phyloP scores from a whole-genome alignment of 2,888 invertebrate species.

The Zygothrica quintamaculata region DNA sequence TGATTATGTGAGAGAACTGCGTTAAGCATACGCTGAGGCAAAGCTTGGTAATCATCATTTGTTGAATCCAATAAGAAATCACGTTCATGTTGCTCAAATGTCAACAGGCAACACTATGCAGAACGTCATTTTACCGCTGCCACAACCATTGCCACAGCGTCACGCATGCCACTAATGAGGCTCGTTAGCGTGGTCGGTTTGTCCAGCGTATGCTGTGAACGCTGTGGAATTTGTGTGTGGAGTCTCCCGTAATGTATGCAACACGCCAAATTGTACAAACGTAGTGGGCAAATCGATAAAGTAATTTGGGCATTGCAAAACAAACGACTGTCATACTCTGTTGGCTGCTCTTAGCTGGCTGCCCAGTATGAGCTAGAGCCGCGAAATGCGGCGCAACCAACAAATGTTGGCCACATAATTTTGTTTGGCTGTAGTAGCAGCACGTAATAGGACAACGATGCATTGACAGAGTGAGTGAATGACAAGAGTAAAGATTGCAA shows the following conservation, averaged over 20 bases:
- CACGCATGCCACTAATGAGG: conserved; percentile 77
- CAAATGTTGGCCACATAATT: conserved; percentile 71
- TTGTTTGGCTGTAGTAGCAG: conserved; percentile 67
- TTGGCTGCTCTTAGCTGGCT: neutral
- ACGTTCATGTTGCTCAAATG: conserved; percentile 59
- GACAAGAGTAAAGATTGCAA: conserved; percentile 4
- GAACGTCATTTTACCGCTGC: conserved; percentile 14
- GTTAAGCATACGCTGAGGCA: neutral
- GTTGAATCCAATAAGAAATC: conserved; percentile 55
- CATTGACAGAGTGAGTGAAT: conserved; percentile 44
- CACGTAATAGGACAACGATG: conserved; percentile 53
- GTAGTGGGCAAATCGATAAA: conserved; percentile 77
- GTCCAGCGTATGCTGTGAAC: conserved; percentile 30
- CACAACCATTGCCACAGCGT: conserved; percentile 40
- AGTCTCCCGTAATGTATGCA: conserved; percentile 66
- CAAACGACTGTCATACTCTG: conserved; percentile 53
- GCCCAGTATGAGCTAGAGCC: conserved; percentile 14
- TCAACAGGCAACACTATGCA: conserved; percentile 36
- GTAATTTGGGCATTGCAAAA: conserved; percentile 72
- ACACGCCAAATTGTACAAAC: conserved; percentile 76
- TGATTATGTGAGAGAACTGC: neutral
- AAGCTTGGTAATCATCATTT: conserved; percentile 41
- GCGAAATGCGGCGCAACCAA: conserved; percentile 55
- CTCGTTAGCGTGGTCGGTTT: conserved; percentile 71
- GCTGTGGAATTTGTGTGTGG: neutral